Evolutionary conservation across 1,140 invertebrate genomes (phyloP).

Genomic region (Platyscapa corneri): DNA sequence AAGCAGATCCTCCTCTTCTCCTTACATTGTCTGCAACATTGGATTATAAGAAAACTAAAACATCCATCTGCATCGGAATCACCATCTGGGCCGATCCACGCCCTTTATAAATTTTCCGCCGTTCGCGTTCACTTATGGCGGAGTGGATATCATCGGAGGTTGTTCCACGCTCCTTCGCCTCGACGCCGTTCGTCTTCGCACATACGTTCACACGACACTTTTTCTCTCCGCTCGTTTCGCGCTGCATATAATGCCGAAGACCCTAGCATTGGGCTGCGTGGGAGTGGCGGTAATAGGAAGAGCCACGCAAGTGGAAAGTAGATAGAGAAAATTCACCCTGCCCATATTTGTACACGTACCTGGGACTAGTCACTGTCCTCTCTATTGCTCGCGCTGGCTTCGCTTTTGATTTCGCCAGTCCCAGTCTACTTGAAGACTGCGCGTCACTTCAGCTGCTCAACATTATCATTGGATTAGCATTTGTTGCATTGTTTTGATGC

Average conservation of each 20-base stretch:
- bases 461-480: neutral
- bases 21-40: neutral
- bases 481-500: neutral
- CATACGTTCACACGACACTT: conserved; percentile 40
- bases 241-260: neutral
- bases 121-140: neutral
- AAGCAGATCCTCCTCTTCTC: neutral
- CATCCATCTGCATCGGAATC: neutral
- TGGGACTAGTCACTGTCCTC: neutral
- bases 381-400: neutral
- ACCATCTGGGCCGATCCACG: neutral
- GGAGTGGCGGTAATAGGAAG: conserved; percentile 40
- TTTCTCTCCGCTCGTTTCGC: conserved; percentile 12
- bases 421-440: neutral
- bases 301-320: conserved; percentile 27
- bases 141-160: conserved; percentile 16
- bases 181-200: neutral
- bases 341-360: conserved; percentile 17
- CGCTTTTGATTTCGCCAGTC: neutral
- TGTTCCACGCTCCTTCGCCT: neutral
- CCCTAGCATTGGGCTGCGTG: neutral
- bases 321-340: conserved; percentile 14
- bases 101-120: neutral
- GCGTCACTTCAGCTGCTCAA: neutral
- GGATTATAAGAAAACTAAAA: neutral